These are phyloP conservation scores for Helicoverpa armigera DNA, from an alignment of 1,140 invertebrate genomes.

Conservation along the genomic window DNA sequence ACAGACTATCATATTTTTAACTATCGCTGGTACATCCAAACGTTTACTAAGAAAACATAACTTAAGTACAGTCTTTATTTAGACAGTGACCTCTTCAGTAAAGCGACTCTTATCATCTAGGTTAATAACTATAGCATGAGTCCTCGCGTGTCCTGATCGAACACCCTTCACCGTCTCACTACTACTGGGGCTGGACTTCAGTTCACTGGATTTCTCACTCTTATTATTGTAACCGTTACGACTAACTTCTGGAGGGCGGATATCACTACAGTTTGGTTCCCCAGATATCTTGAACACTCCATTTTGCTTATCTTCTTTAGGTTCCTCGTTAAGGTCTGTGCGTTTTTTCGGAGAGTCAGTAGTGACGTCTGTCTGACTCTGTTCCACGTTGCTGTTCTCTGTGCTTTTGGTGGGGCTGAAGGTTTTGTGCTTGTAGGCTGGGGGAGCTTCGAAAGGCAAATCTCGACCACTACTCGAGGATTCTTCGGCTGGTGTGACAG, in stretches of 20 bases:
- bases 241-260: slow-evolving; percentile 77
- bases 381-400: slow-evolving; percentile 80
- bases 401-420: slow-evolving; percentile 85
- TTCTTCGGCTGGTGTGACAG: slow-evolving; percentile 83
- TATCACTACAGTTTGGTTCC: slow-evolving; percentile 81
- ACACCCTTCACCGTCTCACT: slow-evolving; percentile 79
- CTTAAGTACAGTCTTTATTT: slow-evolving; percentile 81
- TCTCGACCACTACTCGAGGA: slow-evolving; percentile 85
- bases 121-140: slow-evolving; percentile 92
- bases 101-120: slow-evolving; percentile 93
- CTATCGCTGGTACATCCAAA: slow-evolving; percentile 49
- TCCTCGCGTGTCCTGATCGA: slow-evolving; percentile 90
- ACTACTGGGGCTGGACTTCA: slow-evolving; percentile 78
- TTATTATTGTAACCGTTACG: slow-evolving; percentile 75
- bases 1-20: neutral
- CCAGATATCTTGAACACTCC: slow-evolving; percentile 83
- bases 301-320: slow-evolving; percentile 76
- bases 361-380: slow-evolving; percentile 80
- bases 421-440: slow-evolving; percentile 83
- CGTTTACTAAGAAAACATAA: slow-evolving; percentile 42
- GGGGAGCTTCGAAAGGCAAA: slow-evolving; percentile 79
- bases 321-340: slow-evolving; percentile 68
- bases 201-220: slow-evolving; percentile 75
- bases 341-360: slow-evolving; percentile 78
- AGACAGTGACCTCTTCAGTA: slow-evolving; percentile 93